Conservation (phyloP, 1,140 invertebrate species). For the Drosophila takahashii region DNA sequence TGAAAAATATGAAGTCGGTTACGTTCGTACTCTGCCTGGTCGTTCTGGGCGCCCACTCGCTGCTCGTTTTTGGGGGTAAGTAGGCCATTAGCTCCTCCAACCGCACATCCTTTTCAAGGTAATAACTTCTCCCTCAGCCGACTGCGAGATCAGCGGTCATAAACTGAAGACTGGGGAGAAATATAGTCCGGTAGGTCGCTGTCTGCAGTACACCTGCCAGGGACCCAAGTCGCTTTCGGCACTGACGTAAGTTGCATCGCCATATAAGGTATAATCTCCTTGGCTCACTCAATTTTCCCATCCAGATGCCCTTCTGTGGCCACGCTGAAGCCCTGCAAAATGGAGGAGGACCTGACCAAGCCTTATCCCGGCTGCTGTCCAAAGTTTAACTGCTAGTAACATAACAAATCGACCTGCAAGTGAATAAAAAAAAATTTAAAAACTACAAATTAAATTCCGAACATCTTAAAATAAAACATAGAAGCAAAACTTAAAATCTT, state of each 20-base stretch:
- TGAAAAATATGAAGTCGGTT: conserved; percentile 38
- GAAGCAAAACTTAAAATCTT: neutral
- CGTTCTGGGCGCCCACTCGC: conserved; percentile 46
- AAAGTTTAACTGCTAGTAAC: conserved; percentile 29
- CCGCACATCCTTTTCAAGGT: too few species aligned
- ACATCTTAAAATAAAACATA: neutral
- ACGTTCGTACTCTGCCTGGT: conserved; percentile 62
- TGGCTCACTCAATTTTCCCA: neutral
- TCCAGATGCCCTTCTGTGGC: conserved; percentile 39
- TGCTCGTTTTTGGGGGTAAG: conserved; percentile 57
- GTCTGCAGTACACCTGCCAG: conserved; percentile 35
- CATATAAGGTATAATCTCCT: too few species aligned
- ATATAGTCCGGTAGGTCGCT: conserved; percentile 28
- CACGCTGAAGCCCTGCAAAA: conserved; percentile 36
- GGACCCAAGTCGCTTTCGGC: neutral
- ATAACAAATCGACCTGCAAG: neutral
- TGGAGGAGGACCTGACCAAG: conserved; percentile 37
- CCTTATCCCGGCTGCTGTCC: conserved; percentile 67
- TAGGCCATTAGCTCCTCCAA: neutral
- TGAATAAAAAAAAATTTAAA: neutral
- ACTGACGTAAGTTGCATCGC: conserved; percentile 16
- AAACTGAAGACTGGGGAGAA: conserved; percentile 40
- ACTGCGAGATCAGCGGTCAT: conserved; percentile 30
- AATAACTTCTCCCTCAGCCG: neutral
- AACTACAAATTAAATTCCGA: neutral